Percentiles rank a stretch among this genome's conserved stretches.
phyloP scores from a whole-genome alignment of 2,888 invertebrate genomes.

The Tetragonula carbonaria region DNA sequence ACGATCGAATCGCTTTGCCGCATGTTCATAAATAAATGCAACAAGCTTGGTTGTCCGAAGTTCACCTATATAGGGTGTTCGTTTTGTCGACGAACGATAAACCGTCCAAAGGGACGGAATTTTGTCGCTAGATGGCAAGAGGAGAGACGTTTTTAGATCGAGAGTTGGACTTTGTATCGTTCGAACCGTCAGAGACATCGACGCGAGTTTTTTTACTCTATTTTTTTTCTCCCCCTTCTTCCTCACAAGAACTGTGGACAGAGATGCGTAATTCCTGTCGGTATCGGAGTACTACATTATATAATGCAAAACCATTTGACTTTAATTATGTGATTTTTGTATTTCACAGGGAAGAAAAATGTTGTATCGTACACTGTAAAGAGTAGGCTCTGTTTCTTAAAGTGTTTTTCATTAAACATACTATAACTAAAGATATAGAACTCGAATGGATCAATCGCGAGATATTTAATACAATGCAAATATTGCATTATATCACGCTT shows the following conservation, averaged over 20 bases:
- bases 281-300: background rate
- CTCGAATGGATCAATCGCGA: background rate
- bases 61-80: background rate
- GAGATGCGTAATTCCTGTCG: too few species aligned
- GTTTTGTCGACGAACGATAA: conserved; percentile 41
- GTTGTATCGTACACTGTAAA: rapidly evolving
- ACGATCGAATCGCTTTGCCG: background rate
- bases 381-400: rapidly evolving
- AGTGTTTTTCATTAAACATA: background rate
- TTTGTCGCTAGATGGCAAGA: conserved; percentile 47
- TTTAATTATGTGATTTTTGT: background rate
- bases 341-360: too few species aligned
- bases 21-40: background rate
- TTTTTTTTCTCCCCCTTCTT: too few species aligned
- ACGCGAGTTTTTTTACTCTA: background rate
- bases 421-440: background rate
- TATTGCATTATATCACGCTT: background rate
- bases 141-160: conserved; percentile 1
- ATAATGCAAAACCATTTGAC: background rate
- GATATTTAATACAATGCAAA: too few species aligned
- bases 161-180: background rate
- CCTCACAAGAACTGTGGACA: too few species aligned
- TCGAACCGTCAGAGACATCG: background rate
- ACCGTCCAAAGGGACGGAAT: background rate
- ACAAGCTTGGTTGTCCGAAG: too few species aligned